Evolutionary conservation across 1,140 invertebrate species (phyloP).

Genomic region (Trachelipus rathkii): DNA sequence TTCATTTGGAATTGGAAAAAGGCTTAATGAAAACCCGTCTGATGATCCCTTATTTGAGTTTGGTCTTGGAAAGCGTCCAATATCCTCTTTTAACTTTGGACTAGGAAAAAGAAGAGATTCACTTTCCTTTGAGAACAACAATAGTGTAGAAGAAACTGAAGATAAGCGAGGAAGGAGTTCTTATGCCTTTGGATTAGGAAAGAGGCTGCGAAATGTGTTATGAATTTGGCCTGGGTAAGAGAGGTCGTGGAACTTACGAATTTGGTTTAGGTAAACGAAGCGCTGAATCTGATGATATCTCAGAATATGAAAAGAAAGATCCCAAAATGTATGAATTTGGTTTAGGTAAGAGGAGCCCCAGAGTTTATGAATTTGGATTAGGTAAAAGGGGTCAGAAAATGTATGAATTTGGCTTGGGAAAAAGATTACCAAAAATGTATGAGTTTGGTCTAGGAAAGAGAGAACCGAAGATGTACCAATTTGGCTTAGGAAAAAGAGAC

Average conservation of each 20-base stretch:
- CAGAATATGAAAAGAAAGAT: neutral
- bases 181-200: neutral
- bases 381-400: neutral
- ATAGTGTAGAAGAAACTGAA: neutral
- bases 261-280: neutral
- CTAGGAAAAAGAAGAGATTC: neutral
- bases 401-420: slow-evolving; percentile 4
- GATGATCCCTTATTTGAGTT: neutral
- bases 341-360: neutral
- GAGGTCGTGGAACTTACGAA: neutral
- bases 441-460: neutral
- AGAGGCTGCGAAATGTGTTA: neutral
- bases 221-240: neutral
- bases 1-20: slow-evolving; percentile 5
- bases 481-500: neutral
- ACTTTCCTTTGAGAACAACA: neutral
- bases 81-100: neutral
- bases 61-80: neutral
- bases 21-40: neutral
- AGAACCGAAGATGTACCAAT: neutral
- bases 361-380: slow-evolving; percentile 5
- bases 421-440: neutral
- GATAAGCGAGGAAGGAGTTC: neutral
- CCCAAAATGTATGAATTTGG: neutral
- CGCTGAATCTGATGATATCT: neutral